Conservation (phyloP, 2,888 invertebrate species). For the Blera fallax region DNA sequence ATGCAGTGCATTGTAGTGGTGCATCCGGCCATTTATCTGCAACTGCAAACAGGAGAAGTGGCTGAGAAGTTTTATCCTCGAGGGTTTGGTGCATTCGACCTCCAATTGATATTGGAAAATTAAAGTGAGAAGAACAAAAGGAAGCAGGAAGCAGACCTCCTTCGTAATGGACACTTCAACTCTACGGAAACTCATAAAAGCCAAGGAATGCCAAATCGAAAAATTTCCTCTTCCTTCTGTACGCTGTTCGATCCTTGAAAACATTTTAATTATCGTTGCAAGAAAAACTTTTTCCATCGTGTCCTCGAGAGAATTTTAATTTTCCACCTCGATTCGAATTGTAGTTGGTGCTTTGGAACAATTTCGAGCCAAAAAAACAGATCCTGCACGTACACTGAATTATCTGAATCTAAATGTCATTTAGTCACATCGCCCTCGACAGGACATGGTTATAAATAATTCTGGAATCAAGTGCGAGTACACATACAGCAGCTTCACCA, state of each 20-base stretch:
- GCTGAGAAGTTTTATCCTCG: slow-evolving; percentile 44
- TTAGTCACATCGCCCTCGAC: slow-evolving; percentile 54
- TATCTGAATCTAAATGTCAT: slow-evolving; percentile 61
- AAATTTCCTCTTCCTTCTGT: slow-evolving; percentile 2
- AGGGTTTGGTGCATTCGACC: slow-evolving; percentile 18
- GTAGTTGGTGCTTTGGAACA: neutral
- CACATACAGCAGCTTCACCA: neutral
- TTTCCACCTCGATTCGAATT: neutral
- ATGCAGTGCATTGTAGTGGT: neutral
- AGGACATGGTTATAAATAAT: slow-evolving; percentile 60
- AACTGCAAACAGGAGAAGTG: slow-evolving; percentile 43
- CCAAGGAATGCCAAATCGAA: slow-evolving; percentile 49
- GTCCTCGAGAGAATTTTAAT: slow-evolving; percentile 21
- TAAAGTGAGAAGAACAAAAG: slow-evolving; percentile 39
- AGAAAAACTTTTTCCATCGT: slow-evolving; percentile 13
- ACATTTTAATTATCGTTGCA: slow-evolving; percentile 56
- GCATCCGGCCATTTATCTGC: slow-evolving; percentile 34
- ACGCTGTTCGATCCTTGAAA: slow-evolving; percentile 22
- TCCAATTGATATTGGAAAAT: slow-evolving; percentile 45
- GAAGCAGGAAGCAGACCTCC: slow-evolving; percentile 6
- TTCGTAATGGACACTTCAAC: slow-evolving; percentile 66
- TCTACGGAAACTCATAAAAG: slow-evolving; percentile 43
- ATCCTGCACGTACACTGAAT: slow-evolving; percentile 25
- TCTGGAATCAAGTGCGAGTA: slow-evolving; percentile 41
- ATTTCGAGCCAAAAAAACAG: neutral